These are phyloP conservation scores for Tiliacea aurago DNA, from an alignment of 2,888 invertebrate species.

Conservation along the genomic window DNA sequence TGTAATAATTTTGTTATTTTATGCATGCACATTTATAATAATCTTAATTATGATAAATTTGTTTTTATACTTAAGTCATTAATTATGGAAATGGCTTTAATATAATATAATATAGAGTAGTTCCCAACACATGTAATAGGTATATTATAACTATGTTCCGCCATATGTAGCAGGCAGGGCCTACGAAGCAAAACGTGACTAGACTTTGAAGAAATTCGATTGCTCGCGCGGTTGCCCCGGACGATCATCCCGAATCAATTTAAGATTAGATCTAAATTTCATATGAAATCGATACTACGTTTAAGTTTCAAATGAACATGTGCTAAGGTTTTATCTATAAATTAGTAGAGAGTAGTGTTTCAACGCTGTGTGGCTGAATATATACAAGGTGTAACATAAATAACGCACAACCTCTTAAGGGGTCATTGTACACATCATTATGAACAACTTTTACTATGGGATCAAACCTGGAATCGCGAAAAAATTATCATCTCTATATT, in stretches of 20 bases:
- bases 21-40: no score
- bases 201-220: slow-evolving; percentile 79
- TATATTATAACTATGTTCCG: slow-evolving; percentile 48
- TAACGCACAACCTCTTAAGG: no score
- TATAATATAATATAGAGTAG: no score
- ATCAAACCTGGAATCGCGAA: no score
- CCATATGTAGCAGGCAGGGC: slow-evolving; percentile 56
- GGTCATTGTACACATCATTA: no score
- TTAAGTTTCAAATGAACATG: slow-evolving; percentile 52
- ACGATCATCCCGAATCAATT: slow-evolving; percentile 83
- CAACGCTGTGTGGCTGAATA: neutral
- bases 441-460: no score
- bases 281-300: slow-evolving; percentile 69
- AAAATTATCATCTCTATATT: no score
- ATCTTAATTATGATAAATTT: no score
- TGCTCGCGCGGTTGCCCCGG: slow-evolving; percentile 74
- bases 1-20: no score
- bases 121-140: slow-evolving; percentile 45
- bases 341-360: slow-evolving; percentile 2
- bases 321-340: slow-evolving; percentile 23
- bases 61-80: no score
- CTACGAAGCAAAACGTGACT: slow-evolving; percentile 77
- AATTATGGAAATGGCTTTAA: no score
- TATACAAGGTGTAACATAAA: no score
- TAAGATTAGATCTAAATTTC: slow-evolving; percentile 85